Base-by-base conservation (phyloP, 2,888 invertebrate species). In the Acleris holmiana region DNA sequence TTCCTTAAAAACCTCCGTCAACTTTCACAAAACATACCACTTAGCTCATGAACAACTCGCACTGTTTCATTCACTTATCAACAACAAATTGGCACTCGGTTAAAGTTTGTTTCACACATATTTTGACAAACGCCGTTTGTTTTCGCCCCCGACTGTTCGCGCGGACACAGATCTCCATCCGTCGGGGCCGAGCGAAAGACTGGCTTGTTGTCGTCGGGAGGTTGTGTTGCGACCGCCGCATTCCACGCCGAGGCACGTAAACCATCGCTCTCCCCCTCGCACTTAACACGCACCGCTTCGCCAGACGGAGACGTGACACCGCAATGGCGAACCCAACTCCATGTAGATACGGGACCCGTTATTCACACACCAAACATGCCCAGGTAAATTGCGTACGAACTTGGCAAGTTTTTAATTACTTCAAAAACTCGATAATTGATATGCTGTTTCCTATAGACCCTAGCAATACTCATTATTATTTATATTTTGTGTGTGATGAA, bases 21-120 rank as follows among this genome's bases (percentile, higher is more conserved):
- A 87, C 88, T 85, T 79, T 84, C 86, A 83, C 83, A 79, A 80
- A 86, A 85, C 91, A 92, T 92, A 88, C 87, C 91, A 91, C 87
- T 87, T 80, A 76, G 82, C 80, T 84, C 77, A 68, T 74, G 73
- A 86, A 86, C 89, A 78, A 77, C 76, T 75, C 78, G 82, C 82
- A 84, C 85, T 79, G 83, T 83, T 81, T 79, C 80, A 86, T 78
- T 79, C 89, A 89, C 89, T 82, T 76, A 79, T 76, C 77, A 77
- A 80, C 73, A 80, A 80, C 76, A 79, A 74, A 76, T 72, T 78
- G 80, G 83, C 90, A 90, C 89, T 82, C 73, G 76, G 74, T 76
- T 77, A 85, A 81, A 76, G 78, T 71, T 83, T 82, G 83, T 83
- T 85, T 82, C 85, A 89, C 90, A 85, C 91, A 92, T 89, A 86